These are phyloP conservation scores for Metallyticus violacea DNA, from an alignment of 2,888 invertebrate species.

Conservation along the genomic window DNA sequence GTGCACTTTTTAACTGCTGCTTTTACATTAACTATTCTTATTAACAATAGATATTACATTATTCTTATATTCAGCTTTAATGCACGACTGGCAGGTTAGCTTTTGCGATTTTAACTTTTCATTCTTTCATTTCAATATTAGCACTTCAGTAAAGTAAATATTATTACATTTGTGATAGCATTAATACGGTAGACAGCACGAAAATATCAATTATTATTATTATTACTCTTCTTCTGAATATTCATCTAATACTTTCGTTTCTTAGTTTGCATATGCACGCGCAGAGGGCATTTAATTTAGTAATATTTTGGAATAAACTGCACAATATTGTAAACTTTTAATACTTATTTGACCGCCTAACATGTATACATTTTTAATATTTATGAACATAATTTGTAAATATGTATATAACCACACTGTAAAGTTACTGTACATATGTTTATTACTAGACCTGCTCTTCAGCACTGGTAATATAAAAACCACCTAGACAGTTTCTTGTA, in stretches of 20 bases:
- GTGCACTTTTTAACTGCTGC: constrained; percentile 8
- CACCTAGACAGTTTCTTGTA: too few relatives aligned
- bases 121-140: background rate
- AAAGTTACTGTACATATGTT: background rate
- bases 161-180: background rate
- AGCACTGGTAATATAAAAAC: background rate
- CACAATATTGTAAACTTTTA: background rate
- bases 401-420: background rate
- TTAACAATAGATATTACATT: background rate
- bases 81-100: constrained; percentile 8
- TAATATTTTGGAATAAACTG: background rate
- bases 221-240: background rate
- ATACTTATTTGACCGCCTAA: background rate
- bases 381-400: background rate
- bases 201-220: background rate
- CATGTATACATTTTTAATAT: background rate
- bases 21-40: background rate
- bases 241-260: background rate
- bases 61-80: background rate
- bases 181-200: background rate
- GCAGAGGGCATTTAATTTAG: background rate
- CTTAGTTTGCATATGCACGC: background rate
- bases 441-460: background rate
- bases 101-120: background rate
- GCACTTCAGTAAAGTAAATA: background rate